phyloP scores from a whole-genome alignment of 2,888 invertebrate genomes.

The Ochlodes sylvanus region DNA sequence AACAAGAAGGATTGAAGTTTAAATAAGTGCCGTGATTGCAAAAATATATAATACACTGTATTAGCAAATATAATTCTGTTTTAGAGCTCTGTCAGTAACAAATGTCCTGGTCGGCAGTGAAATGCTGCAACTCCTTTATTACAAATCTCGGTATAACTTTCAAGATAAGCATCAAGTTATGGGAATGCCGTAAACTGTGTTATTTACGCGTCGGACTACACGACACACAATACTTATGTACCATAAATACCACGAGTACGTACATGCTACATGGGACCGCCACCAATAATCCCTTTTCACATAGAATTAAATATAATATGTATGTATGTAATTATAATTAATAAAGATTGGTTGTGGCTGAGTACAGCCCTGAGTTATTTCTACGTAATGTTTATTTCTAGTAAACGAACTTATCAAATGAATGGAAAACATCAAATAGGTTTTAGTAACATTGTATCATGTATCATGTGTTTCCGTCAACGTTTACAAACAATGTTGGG shows the following conservation, averaged over 20 bases:
- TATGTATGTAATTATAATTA: background rate
- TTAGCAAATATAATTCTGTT: background rate
- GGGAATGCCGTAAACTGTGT: slow-evolving; percentile 1
- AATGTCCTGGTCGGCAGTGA: background rate
- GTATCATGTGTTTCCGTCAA: too few species aligned
- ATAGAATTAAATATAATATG: background rate
- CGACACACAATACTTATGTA: background rate
- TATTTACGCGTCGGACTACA: background rate
- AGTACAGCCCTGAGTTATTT: background rate
- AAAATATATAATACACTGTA: too few species aligned
- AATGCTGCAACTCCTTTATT: slow-evolving; percentile 4
- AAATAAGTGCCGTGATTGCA: too few species aligned
- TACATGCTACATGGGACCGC: background rate
- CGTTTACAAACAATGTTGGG: too few species aligned
- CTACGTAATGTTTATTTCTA: too few species aligned
- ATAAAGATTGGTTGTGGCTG: background rate
- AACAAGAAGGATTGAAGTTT: too few species aligned
- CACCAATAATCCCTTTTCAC: background rate
- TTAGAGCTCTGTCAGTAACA: background rate
- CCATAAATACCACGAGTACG: background rate
- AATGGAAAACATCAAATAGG: too few species aligned
- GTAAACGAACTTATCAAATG: too few species aligned
- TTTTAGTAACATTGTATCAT: too few species aligned
- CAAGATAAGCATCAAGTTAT: slow-evolving; percentile 15
- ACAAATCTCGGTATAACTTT: slow-evolving; percentile 6